phyloP scores from a whole-genome alignment of 2,797 vertebrate genomes.

The Nothura maculosa region DNA sequence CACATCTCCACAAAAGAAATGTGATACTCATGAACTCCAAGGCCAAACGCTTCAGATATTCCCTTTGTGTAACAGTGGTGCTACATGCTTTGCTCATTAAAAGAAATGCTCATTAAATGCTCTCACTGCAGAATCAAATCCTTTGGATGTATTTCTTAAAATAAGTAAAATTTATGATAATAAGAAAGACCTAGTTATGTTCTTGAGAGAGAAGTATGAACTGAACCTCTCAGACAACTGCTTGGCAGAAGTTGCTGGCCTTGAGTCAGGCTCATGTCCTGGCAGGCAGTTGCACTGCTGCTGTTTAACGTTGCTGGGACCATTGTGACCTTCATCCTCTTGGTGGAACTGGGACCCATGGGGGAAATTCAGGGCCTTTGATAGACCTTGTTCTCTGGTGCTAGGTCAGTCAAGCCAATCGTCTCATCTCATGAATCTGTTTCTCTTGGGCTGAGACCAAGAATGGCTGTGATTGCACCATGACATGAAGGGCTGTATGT shows the following conservation, averaged over 20 bases:
- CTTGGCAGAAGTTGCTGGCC: not conserved
- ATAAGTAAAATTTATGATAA: not conserved
- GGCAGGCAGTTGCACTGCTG: not conserved
- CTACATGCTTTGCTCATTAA: not conserved
- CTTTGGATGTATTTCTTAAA: slow-evolving; percentile 7
- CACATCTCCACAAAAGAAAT: not conserved
- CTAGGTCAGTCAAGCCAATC: accelerated
- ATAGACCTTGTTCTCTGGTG: not conserved
- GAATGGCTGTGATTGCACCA: not conserved
- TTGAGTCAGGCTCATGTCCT: not conserved
- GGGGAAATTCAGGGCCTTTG: not conserved
- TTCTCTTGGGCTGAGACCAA: not conserved
- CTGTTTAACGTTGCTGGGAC: not conserved
- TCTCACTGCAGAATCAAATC: not conserved
- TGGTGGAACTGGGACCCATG: not conserved
- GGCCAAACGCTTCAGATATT: not conserved
- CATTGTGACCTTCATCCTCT: not conserved
- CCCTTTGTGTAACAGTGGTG: not conserved
- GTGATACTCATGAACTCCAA: not conserved
- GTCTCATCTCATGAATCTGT: not conserved
- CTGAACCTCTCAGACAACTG: not conserved
- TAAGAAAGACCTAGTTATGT: not conserved
- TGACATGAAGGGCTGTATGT: not conserved
- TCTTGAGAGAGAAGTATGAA: not conserved
- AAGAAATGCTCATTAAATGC: not conserved